phyloP scores from a whole-genome alignment of 2,888 invertebrate genomes.

The Hypomecis punctinalis region DNA sequence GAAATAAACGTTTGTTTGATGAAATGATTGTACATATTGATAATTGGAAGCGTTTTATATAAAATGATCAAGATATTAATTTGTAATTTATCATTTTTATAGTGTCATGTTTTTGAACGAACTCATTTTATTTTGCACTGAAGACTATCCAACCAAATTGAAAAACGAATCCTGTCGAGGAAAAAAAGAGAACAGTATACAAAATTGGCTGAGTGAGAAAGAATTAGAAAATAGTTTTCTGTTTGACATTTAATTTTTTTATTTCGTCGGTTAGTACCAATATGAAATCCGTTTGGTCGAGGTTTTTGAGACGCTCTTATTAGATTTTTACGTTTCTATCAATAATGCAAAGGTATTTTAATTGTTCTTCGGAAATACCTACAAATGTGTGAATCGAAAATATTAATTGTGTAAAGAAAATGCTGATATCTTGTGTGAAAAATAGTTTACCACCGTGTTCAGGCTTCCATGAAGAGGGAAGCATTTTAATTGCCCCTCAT shows the following conservation, averaged over 20 bases:
- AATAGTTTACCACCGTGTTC: constrained; percentile 54
- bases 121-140: constrained; percentile 32
- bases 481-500: constrained; percentile 76
- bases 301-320: constrained; percentile 68
- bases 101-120: constrained; percentile 56
- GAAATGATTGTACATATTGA: background rate
- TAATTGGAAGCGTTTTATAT: no score
- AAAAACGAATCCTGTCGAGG: constrained; percentile 6
- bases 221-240: constrained; percentile 40
- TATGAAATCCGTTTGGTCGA: constrained; percentile 68
- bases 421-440: constrained; percentile 46
- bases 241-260: constrained; percentile 39
- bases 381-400: constrained; percentile 24
- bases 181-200: constrained; percentile 37
- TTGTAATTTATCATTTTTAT: background rate
- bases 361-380: constrained; percentile 37
- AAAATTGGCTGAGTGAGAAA: constrained; percentile 22
- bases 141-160: constrained; percentile 45
- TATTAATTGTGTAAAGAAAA: constrained; percentile 34
- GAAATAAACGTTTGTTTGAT: background rate
- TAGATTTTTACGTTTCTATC: constrained; percentile 59
- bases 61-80: no score
- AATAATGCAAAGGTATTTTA: constrained; percentile 68
- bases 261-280: constrained; percentile 51
- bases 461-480: constrained; percentile 66